Conservation (phyloP, 2,797 vertebrate species). For the Spinus pinus region DNA sequence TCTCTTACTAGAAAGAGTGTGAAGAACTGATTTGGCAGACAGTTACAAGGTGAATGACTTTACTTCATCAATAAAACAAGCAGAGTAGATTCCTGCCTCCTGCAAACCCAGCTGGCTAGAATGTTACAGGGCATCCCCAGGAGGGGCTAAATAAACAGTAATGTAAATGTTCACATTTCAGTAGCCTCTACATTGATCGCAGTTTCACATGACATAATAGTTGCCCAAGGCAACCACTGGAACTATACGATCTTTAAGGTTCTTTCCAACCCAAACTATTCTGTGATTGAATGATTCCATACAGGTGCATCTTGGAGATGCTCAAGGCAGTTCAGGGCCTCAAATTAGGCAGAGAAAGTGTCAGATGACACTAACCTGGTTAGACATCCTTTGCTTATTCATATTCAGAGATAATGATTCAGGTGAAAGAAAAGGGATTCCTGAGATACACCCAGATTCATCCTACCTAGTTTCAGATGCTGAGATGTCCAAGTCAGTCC, state of each 20-base stretch:
- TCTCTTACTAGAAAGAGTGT: background rate
- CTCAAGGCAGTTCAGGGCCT: background rate
- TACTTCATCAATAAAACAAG: background rate
- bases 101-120: background rate
- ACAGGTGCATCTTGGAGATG: background rate
- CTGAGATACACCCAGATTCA: background rate
- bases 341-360: background rate
- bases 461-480: background rate
- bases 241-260: background rate
- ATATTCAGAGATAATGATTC: background rate
- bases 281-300: background rate
- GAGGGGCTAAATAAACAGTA: background rate
- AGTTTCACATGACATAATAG: background rate
- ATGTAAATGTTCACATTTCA: background rate
- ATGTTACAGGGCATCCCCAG: background rate
- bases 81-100: background rate
- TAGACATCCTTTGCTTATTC: background rate
- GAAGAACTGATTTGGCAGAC: background rate
- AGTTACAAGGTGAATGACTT: background rate
- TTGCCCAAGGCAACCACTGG: background rate
- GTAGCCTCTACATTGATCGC: background rate
- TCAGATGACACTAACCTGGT: background rate
- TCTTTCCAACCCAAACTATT: background rate
- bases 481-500: background rate
- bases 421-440: background rate